Percentiles rank a stretch among this genome's conserved stretches.
These are phyloP conservation scores for Araneus ventricosus DNA, from an alignment of 1,140 invertebrate genomes.

Conservation along the genomic window DNA sequence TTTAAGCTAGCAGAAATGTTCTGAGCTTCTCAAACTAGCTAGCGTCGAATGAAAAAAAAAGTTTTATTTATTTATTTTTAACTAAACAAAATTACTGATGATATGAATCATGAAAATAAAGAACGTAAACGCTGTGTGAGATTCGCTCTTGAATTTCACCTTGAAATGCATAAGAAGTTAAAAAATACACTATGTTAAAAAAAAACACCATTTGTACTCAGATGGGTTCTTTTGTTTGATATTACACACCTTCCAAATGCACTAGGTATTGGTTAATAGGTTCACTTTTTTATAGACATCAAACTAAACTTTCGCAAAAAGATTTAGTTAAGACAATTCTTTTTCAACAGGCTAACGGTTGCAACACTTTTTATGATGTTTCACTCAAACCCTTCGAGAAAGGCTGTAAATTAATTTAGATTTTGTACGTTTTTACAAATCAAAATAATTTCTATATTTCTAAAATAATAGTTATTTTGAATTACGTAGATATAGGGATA, in stretches of 20 bases:
- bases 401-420: slow-evolving; percentile 29
- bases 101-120: background rate
- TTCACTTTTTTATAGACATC: background rate
- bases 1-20: background rate
- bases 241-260: background rate
- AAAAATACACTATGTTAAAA: background rate
- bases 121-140: background rate
- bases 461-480: background rate
- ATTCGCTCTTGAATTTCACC: background rate
- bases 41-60: background rate
- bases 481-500: background rate
- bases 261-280: background rate
- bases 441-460: slow-evolving; percentile 28
- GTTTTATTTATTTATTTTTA: background rate
- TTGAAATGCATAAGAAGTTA: background rate
- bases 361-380: background rate
- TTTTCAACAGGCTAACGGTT: background rate
- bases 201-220: background rate
- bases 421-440: slow-evolving; percentile 48
- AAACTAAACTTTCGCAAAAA: background rate
- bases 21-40: slow-evolving; percentile 6
- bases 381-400: background rate
- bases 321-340: background rate
- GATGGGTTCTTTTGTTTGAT: background rate
- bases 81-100: background rate